Base-by-base conservation (phyloP, 2,888 invertebrate species). In the Acutogordius australiensis region DNA sequence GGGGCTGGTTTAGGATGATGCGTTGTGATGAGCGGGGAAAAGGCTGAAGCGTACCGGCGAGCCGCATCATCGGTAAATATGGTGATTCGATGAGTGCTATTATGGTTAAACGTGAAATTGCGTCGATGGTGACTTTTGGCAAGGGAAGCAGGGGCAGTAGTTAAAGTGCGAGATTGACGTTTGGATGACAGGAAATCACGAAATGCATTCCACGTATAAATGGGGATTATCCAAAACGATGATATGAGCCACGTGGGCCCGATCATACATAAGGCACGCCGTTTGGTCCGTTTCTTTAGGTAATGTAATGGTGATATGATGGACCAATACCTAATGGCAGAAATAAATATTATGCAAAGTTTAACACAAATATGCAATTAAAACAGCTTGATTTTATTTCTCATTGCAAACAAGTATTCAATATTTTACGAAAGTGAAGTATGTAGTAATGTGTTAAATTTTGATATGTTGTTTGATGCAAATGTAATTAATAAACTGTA, bases 261-360 rank as follows among this genome's bases (percentile, higher is more conserved):
- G 44, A 75, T 75, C 72, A 75, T 73, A 51, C 71, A 65, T 21
- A 74, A 66, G 0, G 75, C 75, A 21, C 75, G 65, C 61, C 69
- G 70, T 62, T 72, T 72, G 2, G 75, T 75, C 58, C 75, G 64
- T 64, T 70, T 70, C 4, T 73, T 67, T 59, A 75, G 65, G 65
- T 75, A 75, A 61, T 71, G 68, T n/a, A 75, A 65, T 1, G 75
- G 75, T 2, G 71, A 68, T 21, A 72, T 72, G 58, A 75, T 74
- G 28, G 73, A 73, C 74, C 75, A 75, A 65, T 75, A 75, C n/a
- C n/a, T n/a, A n/a, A n/a, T n/a, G n/a, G n/a, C n/a, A n/a, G n/a
- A n/a, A n/a, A n/a, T n/a, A n/a, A n/a, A n/a, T n/a, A n/a, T n/a
- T n/a, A n/a, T n/a, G n/a, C n/a, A n/a, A n/a, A n/a, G n/a, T n/a